A percentile compares a stretch with the other conserved stretches of the same genome.
phyloP scores from a whole-genome alignment of 2,113 vertebrate genomes.

The Ceyx cyanopectus region DNA sequence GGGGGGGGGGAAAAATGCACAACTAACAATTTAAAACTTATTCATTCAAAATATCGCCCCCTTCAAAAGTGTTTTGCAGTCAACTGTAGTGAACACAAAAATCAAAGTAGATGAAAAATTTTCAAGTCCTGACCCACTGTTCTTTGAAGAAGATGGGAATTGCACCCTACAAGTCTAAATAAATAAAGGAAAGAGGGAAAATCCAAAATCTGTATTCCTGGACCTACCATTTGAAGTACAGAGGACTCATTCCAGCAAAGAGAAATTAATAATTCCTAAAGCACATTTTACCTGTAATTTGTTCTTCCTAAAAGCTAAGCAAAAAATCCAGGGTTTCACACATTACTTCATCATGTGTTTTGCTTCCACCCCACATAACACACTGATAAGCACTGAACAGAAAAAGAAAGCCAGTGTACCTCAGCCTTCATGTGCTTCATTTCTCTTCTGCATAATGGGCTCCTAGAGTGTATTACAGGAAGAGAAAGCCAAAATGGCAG shows the following conservation, averaged over 20 bases:
- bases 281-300: background rate
- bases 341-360: background rate
- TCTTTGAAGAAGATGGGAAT: background rate
- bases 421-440: background rate
- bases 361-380: background rate
- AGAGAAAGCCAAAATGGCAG: background rate
- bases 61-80: background rate
- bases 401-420: background rate
- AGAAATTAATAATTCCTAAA: background rate
- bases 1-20: background rate
- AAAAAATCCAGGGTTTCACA: background rate
- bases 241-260: background rate
- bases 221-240: background rate
- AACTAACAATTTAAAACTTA: background rate
- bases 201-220: background rate
- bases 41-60: background rate
- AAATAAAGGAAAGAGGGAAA: background rate
- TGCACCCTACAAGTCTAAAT: background rate
- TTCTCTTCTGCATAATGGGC: background rate
- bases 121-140: background rate
- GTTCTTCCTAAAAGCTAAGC: background rate
- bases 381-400: background rate
- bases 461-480: background rate
- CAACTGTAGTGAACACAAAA: background rate
- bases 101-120: background rate